phyloP scores from a whole-genome alignment of 2,113 vertebrate genomes.

The Thamnophis sirtalis region DNA sequence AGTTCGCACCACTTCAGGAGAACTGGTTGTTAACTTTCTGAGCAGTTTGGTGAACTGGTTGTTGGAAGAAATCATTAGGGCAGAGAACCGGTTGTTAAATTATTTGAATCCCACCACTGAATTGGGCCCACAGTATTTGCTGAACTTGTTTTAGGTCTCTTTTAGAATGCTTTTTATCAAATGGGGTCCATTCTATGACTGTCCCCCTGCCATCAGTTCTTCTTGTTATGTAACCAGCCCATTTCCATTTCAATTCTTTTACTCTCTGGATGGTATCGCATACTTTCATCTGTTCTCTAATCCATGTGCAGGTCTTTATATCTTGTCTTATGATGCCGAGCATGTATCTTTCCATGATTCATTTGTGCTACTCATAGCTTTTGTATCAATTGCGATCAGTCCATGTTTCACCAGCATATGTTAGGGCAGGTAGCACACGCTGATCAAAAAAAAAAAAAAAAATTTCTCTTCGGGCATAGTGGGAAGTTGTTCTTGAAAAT shows the following conservation, averaged over 20 bases:
- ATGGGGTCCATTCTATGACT: neutral
- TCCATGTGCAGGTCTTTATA: neutral
- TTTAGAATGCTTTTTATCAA: neutral
- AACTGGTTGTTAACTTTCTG: too few relatives aligned
- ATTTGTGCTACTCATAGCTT: neutral
- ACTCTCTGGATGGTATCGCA: neutral
- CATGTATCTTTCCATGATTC: neutral
- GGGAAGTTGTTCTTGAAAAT: neutral
- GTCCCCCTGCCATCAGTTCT: neutral
- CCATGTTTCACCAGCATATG: neutral
- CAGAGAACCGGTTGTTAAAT: too few relatives aligned
- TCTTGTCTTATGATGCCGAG: neutral
- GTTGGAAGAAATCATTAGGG: too few relatives aligned
- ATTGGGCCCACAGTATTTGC: neutral
- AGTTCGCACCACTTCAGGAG: too few relatives aligned
- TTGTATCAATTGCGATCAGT: neutral
- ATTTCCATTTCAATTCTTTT: neutral
- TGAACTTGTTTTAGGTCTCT: neutral
- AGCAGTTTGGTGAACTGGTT: too few relatives aligned
- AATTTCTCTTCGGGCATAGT: neutral
- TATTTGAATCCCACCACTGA: too few relatives aligned
- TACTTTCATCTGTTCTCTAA: neutral
- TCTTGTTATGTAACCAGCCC: neutral
- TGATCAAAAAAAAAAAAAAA: neutral
- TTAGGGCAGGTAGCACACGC: neutral